Conservation (phyloP, 2,797 vertebrate genomes). For the Eospalax fontanierii region DNA sequence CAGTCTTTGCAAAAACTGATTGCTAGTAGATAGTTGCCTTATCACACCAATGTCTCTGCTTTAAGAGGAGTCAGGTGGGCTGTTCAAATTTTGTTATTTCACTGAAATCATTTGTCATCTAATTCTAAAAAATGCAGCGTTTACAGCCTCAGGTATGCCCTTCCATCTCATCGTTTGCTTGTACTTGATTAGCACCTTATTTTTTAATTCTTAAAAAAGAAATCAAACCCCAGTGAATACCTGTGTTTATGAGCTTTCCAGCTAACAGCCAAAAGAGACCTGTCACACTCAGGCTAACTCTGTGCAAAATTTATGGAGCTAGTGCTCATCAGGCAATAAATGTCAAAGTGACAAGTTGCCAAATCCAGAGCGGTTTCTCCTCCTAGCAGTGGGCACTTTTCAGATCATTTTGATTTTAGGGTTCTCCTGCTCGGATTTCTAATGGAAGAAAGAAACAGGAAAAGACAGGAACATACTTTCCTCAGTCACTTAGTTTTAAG, state of each 20-base stretch:
- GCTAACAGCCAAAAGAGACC: not conserved
- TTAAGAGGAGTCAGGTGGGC: not conserved
- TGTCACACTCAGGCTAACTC: not conserved
- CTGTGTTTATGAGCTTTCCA: conserved; percentile 27
- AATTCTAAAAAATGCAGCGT: not conserved
- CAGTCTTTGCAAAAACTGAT: not conserved
- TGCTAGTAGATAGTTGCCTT: not conserved
- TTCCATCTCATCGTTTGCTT: conserved; percentile 1
- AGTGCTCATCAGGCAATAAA: not conserved
- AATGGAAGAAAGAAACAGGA: not conserved
- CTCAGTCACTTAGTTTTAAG: conserved; percentile 48
- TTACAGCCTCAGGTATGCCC: conserved; percentile 15
- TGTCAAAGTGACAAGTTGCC: conserved; percentile 61
- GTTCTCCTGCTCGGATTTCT: not conserved
- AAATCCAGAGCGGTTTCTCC: not conserved
- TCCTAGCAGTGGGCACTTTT: conserved; percentile 49
- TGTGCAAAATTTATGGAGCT: not conserved
- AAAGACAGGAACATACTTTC: not conserved
- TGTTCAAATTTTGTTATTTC: conserved; percentile 36
- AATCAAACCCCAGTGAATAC: not conserved
- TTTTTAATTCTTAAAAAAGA: conserved; percentile 66
- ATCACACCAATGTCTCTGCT: not conserved
- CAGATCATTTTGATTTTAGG: conserved; percentile 42
- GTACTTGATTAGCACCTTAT: conserved; percentile 42
- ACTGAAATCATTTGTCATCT: not conserved